phyloP scores from a whole-genome alignment of 2,113 vertebrate genomes.

The Anser cygnoides region DNA sequence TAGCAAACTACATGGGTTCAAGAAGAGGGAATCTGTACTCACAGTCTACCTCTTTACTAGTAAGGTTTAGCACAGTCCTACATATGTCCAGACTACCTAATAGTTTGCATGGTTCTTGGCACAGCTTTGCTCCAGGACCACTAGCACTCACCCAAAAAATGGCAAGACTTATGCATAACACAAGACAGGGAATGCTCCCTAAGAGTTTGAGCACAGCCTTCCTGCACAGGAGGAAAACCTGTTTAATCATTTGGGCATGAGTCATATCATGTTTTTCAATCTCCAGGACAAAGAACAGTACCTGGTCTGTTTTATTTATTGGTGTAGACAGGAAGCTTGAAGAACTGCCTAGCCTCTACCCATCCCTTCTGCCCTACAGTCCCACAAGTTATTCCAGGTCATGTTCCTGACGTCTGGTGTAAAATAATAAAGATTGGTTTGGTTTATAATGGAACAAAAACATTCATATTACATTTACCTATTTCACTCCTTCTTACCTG shows the following conservation, averaged over 20 bases:
- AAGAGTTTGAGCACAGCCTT: not conserved
- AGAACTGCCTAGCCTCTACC: not conserved
- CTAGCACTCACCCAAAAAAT: not conserved
- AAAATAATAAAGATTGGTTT: not conserved
- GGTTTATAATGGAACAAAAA: not conserved
- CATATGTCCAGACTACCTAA: not conserved
- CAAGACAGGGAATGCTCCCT: not conserved
- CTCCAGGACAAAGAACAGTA: not conserved
- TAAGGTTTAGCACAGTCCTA: not conserved
- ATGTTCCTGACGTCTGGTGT: not conserved
- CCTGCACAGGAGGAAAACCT: not conserved
- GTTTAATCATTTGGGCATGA: not conserved
- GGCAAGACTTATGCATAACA: not conserved
- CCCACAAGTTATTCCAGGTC: not conserved
- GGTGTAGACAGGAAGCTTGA: not conserved
- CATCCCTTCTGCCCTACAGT: not conserved
- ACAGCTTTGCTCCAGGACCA: not conserved
- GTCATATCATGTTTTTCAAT: not conserved
- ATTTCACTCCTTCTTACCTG: not conserved
- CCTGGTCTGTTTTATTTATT: not conserved
- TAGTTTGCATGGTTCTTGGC: not conserved
- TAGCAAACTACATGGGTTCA: not conserved
- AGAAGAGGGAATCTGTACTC: not conserved
- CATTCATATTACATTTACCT: not conserved
- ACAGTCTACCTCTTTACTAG: not conserved